A percentile compares a stretch with the other conserved stretches of the same genome.
Evolutionary conservation across 1,140 invertebrate genomes (phyloP).

Genomic region (Asobara japonica): DNA sequence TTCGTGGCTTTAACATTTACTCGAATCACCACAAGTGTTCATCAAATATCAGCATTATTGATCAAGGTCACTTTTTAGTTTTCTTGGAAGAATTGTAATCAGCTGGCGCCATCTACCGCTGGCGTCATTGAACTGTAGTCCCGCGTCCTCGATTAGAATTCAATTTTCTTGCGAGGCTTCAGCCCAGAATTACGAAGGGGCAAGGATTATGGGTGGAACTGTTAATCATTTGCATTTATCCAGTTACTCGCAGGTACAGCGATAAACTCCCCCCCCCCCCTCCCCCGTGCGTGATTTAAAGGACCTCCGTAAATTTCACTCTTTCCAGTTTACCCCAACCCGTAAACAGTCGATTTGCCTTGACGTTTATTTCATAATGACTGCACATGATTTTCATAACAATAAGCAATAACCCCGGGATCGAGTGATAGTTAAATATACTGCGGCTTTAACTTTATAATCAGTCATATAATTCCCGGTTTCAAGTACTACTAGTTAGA

Average conservation of each 20-base stretch:
- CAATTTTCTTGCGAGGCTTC: conserved; percentile 19
- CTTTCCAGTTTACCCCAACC: not conserved
- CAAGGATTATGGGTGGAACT: not conserved
- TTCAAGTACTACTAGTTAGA: not conserved
- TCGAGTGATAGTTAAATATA: conserved; percentile 7
- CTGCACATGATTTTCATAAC: conserved; percentile 5
- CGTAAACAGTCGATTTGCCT: conserved; percentile 21
- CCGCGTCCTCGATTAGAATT: conserved; percentile 13
- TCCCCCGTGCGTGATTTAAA: not conserved
- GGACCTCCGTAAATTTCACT: not conserved
- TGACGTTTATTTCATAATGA: conserved; percentile 17
- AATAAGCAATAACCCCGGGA: not conserved
- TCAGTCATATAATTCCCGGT: conserved; percentile 11
- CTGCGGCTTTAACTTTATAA: conserved; percentile 16
- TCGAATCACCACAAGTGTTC: no score
- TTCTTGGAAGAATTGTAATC: no score
- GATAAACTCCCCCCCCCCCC: not conserved
- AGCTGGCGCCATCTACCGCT: not conserved
- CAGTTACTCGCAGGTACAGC: conserved; percentile 8
- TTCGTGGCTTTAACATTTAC: no score
- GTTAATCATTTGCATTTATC: conserved; percentile 21
- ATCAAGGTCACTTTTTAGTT: no score
- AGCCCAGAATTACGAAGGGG: not conserved
- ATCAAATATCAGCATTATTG: no score
- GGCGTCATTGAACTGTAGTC: not conserved